Percentiles rank a stretch among this genome's conserved stretches.
These are phyloP conservation scores for Paramisgurnus dabryanus DNA, from an alignment of 2,113 vertebrate species.

Conservation along the genomic window DNA sequence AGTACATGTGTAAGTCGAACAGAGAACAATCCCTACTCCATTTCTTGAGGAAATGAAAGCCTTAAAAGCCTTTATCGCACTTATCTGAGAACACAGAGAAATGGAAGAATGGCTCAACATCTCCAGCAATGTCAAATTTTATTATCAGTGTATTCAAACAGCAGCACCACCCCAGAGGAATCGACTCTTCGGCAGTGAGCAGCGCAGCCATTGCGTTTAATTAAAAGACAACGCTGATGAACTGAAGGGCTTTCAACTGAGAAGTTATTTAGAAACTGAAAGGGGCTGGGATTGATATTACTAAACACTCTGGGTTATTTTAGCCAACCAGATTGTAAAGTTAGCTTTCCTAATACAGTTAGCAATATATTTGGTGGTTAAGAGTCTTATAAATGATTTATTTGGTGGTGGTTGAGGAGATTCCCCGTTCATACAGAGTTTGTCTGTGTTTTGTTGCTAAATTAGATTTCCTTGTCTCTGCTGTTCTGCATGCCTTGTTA, in stretches of 20 bases:
- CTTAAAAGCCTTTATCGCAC: constrained; percentile 87
- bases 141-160: constrained; percentile 92
- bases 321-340: constrained; percentile 55
- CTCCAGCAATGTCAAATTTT: constrained; percentile 92
- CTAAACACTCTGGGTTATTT: constrained; percentile 44
- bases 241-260: constrained; percentile 88
- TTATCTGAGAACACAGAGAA: constrained; percentile 88
- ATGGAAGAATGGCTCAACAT: constrained; percentile 93
- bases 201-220: constrained; percentile 88
- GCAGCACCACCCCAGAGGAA: constrained; percentile 87
- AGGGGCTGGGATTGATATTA: constrained; percentile 87
- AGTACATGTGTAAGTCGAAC: constrained; percentile 47
- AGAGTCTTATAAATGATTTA: background rate
- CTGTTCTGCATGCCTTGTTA: too few species aligned
- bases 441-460: too few species aligned
- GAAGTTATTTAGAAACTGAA: constrained; percentile 87
- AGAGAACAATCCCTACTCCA: constrained; percentile 58
- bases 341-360: constrained; percentile 32
- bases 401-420: too few species aligned
- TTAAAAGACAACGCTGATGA: constrained; percentile 90
- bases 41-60: constrained; percentile 86
- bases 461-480: too few species aligned
- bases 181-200: constrained; percentile 84
- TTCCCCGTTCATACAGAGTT: too few species aligned
- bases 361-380: background rate